A percentile compares a stretch with the other conserved stretches of the same genome.
These are phyloP conservation scores for Atrichornis clamosus DNA, from an alignment of 2,113 vertebrate genomes.

Conservation along the genomic window DNA sequence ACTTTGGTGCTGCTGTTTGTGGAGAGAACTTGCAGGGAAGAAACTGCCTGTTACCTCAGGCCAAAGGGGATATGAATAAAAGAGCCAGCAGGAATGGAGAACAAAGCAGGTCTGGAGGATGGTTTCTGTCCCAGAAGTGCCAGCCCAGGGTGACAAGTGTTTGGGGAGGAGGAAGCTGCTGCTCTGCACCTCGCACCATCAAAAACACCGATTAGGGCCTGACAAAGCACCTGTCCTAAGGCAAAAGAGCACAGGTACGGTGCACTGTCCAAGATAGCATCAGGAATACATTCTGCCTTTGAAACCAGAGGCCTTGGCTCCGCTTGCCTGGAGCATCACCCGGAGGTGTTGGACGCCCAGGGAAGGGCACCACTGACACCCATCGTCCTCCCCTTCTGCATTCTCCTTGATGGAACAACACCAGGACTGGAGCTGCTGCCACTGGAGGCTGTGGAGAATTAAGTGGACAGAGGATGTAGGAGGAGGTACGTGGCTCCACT, in stretches of 20 bases:
- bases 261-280: not conserved
- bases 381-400: not conserved
- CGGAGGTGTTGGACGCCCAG: not conserved
- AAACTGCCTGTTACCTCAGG: not conserved
- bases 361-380: not conserved
- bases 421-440: fast-evolving
- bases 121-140: not conserved
- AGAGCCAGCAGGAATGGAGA: not conserved
- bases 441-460: not conserved
- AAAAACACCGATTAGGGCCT: not conserved
- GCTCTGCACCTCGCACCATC: not conserved
- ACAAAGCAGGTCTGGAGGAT: not conserved
- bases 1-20: not conserved
- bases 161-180: not conserved
- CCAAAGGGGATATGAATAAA: not conserved
- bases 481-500: not conserved
- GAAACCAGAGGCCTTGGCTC: not conserved
- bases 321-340: not conserved
- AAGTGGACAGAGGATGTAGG: not conserved
- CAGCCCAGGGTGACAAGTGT: not conserved
- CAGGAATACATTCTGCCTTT: not conserved
- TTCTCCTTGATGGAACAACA: not conserved
- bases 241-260: not conserved
- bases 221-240: not conserved
- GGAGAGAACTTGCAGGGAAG: not conserved